Conservation (phyloP, 2,113 vertebrate genomes). For the Rousettus leschenaultii region DNA sequence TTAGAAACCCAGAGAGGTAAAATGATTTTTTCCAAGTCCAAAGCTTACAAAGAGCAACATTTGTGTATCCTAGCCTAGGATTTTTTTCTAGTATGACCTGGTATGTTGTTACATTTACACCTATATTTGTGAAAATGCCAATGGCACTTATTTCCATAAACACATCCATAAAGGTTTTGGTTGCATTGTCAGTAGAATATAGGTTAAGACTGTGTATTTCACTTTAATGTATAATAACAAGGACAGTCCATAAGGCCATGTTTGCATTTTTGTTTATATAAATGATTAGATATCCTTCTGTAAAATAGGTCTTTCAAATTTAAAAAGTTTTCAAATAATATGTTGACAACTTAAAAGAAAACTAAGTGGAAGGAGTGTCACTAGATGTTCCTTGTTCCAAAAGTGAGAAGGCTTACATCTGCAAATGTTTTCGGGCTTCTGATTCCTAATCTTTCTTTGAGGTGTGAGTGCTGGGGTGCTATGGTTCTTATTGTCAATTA, state of each 20-base stretch:
- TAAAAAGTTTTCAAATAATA: conserved; percentile 17
- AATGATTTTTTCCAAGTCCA: not conserved
- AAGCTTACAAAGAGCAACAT: not conserved
- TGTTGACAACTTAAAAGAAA: conserved; percentile 43
- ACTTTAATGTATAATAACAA: not conserved
- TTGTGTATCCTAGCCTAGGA: not conserved
- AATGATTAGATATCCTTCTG: not conserved
- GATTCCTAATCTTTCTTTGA: not conserved
- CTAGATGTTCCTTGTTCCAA: conserved; percentile 7
- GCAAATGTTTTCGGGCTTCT: not conserved
- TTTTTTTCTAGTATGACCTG: not conserved
- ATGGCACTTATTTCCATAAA: not conserved
- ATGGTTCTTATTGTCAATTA: not conserved
- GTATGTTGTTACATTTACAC: not conserved
- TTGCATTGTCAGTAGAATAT: not conserved
- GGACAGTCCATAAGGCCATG: not conserved
- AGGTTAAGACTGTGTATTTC: not conserved
- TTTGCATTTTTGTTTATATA: not conserved
- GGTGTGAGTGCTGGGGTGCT: not conserved
- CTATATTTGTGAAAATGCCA: not conserved
- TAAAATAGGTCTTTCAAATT: not conserved
- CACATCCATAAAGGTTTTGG: not conserved
- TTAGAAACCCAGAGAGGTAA: not conserved
- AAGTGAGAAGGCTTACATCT: conserved; percentile 40
- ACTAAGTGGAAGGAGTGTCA: conserved; percentile 15